Base-by-base conservation (phyloP, 1,140 invertebrate species). In the Thrips palmi region DNA sequence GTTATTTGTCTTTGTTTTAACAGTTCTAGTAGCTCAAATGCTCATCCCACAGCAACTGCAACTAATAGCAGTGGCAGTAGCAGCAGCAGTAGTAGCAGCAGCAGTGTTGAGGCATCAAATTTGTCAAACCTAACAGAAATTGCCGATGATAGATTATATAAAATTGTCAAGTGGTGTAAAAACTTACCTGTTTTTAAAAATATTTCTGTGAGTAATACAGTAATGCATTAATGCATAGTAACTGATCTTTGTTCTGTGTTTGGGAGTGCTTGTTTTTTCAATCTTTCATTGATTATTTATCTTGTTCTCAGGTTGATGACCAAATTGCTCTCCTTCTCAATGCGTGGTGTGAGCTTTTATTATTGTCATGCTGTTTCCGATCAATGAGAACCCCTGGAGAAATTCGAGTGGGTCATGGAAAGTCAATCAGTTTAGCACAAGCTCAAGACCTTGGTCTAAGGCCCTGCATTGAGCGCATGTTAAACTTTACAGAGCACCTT, bases 81-180 rank as follows among this genome's bases (percentile, higher is more conserved):
- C 23, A 38, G 23, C 12, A 33, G 38, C 11, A 36, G 37, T 18
- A 21, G 39, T 15, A 43, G 46, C 19, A 33, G 36, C 14, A 33
- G 38, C 15, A 40, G 42, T 39, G 21, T 18, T 14, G 39, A 37
- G 36, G 23, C 40, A 1, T 41, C n/a, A n/a, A n/a, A n/a, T 52
- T 65, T 88, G 21, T 80, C 80, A 1, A 85, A 84, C 56, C 63
- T 91, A 47, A 89, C 85, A 62, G 82, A 84, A 55, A 88, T 96
- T 40, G 88, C 89, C 25, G 92, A 97, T 59, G 82, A 93, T 58
- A 63, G 89, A 23, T 69, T 97, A 1, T 96, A 96, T 56, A 93
- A 94, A 63, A 91, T 97, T 47, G 92, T 97, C 37, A 91, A 93
- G 53, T 97, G 92, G 92, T 94, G 91, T 61, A 88, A 96, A 57